These are phyloP conservation scores for Oreohelix idahoensis DNA, from an alignment of 1,140 invertebrate genomes.

Conservation along the genomic window DNA sequence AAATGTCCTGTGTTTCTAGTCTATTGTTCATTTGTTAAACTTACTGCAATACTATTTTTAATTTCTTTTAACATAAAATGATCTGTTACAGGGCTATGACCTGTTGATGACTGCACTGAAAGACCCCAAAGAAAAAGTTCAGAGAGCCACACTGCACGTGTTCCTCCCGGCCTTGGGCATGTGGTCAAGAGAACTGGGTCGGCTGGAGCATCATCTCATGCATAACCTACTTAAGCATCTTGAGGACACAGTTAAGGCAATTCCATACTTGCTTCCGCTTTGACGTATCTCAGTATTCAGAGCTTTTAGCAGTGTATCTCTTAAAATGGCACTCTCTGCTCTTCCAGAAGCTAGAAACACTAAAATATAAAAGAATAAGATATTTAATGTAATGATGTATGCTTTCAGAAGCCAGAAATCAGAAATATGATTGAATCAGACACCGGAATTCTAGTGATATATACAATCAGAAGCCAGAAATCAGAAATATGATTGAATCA, in stretches of 20 bases:
- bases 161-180: constrained; percentile 75
- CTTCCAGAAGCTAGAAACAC: not conserved
- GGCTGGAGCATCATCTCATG: constrained; percentile 72
- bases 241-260: constrained; percentile 70
- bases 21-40: no score
- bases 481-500: no score
- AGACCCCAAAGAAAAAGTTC: constrained; percentile 72
- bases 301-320: not conserved
- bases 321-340: not conserved
- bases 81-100: constrained; percentile 59
- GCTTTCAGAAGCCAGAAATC: no score
- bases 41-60: no score
- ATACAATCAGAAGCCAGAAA: no score
- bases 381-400: no score
- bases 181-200: constrained; percentile 78
- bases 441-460: no score
- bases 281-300: not conserved
- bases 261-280: constrained; percentile 37
- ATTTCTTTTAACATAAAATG: no score
- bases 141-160: constrained; percentile 62
- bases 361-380: no score
- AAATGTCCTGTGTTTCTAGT: no score
- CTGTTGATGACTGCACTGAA: constrained; percentile 60
- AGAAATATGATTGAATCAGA: no score
- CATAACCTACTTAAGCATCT: constrained; percentile 66